Base-by-base conservation (phyloP, 2,113 vertebrate genomes). In the Brachyhypopomus occidentalis region DNA sequence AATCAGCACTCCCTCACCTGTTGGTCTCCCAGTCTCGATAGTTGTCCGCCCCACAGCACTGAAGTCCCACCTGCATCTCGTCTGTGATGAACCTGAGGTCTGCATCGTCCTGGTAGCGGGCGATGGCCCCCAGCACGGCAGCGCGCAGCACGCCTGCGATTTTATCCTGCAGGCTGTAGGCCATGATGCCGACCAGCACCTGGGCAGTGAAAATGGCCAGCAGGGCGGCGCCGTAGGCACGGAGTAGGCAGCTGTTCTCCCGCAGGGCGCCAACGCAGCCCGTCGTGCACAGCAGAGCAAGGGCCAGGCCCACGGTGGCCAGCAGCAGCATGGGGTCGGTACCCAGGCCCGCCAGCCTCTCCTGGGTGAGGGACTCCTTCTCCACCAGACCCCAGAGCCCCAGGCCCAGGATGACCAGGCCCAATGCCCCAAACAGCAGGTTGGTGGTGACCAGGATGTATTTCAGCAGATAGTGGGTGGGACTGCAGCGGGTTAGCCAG, bases 1-100 rank as follows among this genome's bases (percentile, higher is more conserved):
- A 48, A 48, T 48, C 41, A 48, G 5, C 45, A 14, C 45, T 52
- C 45, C 45, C 97, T 97, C 90, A 98, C 96, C 89, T 86, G 90
- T 97, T 98, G 79, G 78, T 34, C 81, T 95, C 93, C 97, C 97
- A 98, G 92, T 99, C 96, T 0, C 83, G 93, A 84, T 96, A 99
- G 80, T 92, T 94, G 14, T 91, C 84, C 0, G 91, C 95, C 41
- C 97, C 97, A 0, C 97, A 98, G 92, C 97, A 99, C 80, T 75
- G 93, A 75, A 99, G 90, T 72, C 92, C 92, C 0, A 64, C 66
- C 88, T 99, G 97, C 67, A 97, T 89, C 90, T 97, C 96, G 4
- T 99, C 95, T 2, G 94, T 89, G 84, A 98, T 90, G 90, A 99
- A 96, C 75, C 85, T 90, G 70, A 98, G 89, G 90, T 99, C 96